phyloP scores from a whole-genome alignment of 1,140 invertebrate species.

The Caenorhabditis briggsae region DNA sequence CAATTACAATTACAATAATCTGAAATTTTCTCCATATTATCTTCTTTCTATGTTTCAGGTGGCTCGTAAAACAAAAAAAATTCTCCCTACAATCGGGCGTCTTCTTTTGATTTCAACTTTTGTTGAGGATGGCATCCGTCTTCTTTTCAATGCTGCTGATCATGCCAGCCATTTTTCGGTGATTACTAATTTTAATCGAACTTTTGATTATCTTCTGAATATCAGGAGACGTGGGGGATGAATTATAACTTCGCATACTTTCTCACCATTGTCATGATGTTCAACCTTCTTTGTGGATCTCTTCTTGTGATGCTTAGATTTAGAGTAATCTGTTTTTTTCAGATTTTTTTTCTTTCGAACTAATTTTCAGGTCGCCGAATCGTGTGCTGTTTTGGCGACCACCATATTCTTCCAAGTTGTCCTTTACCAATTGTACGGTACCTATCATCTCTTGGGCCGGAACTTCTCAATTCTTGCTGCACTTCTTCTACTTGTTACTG shows the following conservation, averaged over 20 bases:
- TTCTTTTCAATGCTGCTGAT: neutral
- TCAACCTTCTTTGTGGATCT: constrained; percentile 12
- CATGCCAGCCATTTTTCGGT: neutral
- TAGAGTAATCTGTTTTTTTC: neutral
- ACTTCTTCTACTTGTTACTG: constrained; percentile 18
- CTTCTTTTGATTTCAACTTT: constrained; percentile 19
- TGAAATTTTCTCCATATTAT: neutral
- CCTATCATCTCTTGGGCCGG: neutral
- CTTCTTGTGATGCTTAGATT: constrained; percentile 19
- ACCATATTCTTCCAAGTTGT: neutral
- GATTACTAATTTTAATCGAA: neutral
- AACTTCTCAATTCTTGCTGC: constrained; percentile 18
- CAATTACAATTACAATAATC: neutral
- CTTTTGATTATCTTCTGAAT: neutral
- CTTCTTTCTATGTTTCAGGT: constrained; percentile 8
- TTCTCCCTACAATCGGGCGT: constrained; percentile 19
- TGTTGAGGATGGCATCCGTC: constrained; percentile 5
- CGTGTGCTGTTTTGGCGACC: neutral
- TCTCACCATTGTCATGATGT: constrained; percentile 16
- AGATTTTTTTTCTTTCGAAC: neutral
- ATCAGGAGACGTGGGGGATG: neutral
- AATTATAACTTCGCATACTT: constrained; percentile 3
- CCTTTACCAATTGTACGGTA: constrained; percentile 1
- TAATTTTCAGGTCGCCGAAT: constrained; percentile 8
- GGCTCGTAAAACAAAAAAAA: constrained; percentile 5